A percentile compares a stretch with the other conserved stretches of the same genome.
Evolutionary conservation across 2,797 vertebrate species (phyloP).

Genomic region (Anguilla pacifica): DNA sequence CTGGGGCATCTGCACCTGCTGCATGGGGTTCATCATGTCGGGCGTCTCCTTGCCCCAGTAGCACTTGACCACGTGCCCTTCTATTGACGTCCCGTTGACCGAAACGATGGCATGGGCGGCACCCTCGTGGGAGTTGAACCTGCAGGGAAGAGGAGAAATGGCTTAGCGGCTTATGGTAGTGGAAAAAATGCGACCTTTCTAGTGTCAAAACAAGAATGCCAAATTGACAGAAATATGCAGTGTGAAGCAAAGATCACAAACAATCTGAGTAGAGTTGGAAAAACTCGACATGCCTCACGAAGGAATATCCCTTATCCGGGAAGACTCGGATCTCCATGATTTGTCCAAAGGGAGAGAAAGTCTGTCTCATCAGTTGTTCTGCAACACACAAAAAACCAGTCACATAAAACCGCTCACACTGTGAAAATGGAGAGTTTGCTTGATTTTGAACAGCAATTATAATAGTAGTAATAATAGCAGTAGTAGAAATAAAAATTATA

Average conservation of each 20-base stretch:
- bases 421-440: background rate
- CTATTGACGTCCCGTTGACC: constrained; percentile 91
- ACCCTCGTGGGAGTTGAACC: constrained; percentile 93
- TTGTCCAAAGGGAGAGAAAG: constrained; percentile 95
- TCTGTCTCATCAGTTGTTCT: constrained; percentile 99
- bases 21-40: constrained; percentile 89
- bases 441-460: background rate
- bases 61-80: constrained; percentile 94
- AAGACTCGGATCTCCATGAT: constrained; percentile 98
- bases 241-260: background rate
- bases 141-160: constrained; percentile 48
- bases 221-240: background rate
- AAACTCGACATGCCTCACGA: constrained; percentile 80
- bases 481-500: too few species aligned
- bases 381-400: constrained; percentile 44
- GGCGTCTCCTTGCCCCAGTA: constrained; percentile 98
- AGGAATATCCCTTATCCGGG: constrained; percentile 98
- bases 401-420: too few species aligned
- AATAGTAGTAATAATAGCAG: too few species aligned
- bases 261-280: background rate
- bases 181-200: too few species aligned
- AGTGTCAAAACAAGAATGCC: background rate
- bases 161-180: background rate
- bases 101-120: constrained; percentile 96
- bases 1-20: constrained; percentile 82